Base-by-base conservation (phyloP, 2,888 invertebrate species). In the Allygus modestus region DNA sequence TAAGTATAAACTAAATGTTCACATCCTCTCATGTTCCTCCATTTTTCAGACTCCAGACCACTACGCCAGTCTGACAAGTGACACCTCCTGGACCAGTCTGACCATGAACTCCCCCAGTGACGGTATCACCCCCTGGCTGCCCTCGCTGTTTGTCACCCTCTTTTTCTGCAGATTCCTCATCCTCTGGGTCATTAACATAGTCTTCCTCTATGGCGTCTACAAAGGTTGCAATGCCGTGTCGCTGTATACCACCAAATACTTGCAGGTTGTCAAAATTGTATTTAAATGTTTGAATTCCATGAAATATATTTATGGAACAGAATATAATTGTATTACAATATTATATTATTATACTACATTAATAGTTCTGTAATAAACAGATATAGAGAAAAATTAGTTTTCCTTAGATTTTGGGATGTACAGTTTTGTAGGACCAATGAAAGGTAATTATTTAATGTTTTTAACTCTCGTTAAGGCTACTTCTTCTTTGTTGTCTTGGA, bases 11-110 rank as follows among this genome's bases (percentile, higher is more conserved):
- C n/a, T n/a, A n/a, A n/a, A n/a, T n/a, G n/a, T n/a, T n/a, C n/a
- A n/a, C n/a, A n/a, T n/a, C n/a, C n/a, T n/a, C n/a, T n/a, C n/a
- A n/a, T n/a, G n/a, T n/a, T n/a, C n/a, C n/a, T 37, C 4, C 37
- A 37, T 54, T 46, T 77, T 77, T 1, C 46, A 77, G 77, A 77
- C 77, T 46, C 77, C 77, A 17, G 77, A 77, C 17, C 2, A 46
- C 28, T 77, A 46, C 20, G 77, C 77, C n/a, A 28, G 37, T 11
- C 23, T 77, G 17, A 46, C 46, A 1, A 9, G 1, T 26, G 1
- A 9, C 12, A 51, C 12, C 1, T 26, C 46, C 15, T 77, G 77
- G 77, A 5, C 9, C 11, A 7, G 9, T 26, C 51, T 77, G 5
- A 77, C 77, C 11, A 41, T 11, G 23, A 12, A 46, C 4, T 1